Evolutionary conservation across 1,140 invertebrate genomes (phyloP).

Genomic region (Brachionus plicatilis): DNA sequence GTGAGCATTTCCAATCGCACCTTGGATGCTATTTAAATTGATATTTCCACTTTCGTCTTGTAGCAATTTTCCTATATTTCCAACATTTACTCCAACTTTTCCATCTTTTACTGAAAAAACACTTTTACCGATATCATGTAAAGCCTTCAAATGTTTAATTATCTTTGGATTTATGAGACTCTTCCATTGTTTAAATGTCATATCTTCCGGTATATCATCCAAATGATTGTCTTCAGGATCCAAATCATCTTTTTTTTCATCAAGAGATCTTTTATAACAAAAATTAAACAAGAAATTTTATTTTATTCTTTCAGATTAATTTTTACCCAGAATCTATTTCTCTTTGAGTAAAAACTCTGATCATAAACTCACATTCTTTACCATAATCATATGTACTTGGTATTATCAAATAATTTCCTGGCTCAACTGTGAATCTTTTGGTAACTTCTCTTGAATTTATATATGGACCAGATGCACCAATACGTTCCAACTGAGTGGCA

Average conservation of each 20-base stretch:
- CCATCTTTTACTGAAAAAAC: constrained; percentile 5
- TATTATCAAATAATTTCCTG: constrained; percentile 63
- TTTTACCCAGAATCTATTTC: constrained; percentile 6
- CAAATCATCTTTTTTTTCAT: constrained; percentile 13
- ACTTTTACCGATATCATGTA: neutral
- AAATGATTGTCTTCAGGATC: neutral
- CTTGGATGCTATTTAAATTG: constrained; percentile 12
- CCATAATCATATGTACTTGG: constrained; percentile 63
- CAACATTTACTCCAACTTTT: neutral
- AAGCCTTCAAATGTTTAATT: neutral
- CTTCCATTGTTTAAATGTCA: constrained; percentile 32
- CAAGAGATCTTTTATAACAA: neutral
- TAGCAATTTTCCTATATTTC: neutral
- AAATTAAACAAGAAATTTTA: neutral
- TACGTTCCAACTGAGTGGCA: constrained; percentile 6
- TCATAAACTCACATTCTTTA: constrained; percentile 60
- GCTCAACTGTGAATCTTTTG: constrained; percentile 49
- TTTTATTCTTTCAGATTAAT: neutral
- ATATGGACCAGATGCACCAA: constrained; percentile 49
- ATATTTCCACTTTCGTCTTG: constrained; percentile 1
- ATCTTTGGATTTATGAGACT: constrained; percentile 27
- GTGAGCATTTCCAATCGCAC: neutral
- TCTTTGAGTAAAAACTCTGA: constrained; percentile 60
- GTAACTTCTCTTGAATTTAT: constrained; percentile 54
- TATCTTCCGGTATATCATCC: constrained; percentile 32